A percentile compares a stretch with the other conserved stretches of the same genome.
phyloP scores from a whole-genome alignment of 2,113 vertebrate species.

The Lophius piscatorius region DNA sequence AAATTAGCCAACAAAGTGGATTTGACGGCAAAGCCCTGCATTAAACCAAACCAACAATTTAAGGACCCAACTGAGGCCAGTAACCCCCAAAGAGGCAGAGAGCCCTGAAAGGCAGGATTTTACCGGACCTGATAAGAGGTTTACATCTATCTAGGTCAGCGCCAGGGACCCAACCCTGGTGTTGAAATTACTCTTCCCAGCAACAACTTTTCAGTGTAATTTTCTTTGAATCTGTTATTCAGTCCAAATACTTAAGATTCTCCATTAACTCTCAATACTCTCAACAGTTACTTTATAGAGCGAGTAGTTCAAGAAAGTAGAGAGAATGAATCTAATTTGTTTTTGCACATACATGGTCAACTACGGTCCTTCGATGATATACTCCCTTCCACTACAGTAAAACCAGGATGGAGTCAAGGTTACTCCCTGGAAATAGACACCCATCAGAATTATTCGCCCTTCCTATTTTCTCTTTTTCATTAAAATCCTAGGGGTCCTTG shows the following conservation, averaged over 20 bases:
- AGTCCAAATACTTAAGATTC: not conserved
- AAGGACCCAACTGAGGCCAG: not conserved
- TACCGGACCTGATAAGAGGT: conserved; percentile 67
- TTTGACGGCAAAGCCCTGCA: conserved; percentile 1
- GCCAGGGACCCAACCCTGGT: conserved; percentile 32
- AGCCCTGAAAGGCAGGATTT: conserved; percentile 54
- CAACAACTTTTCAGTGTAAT: conserved; percentile 2
- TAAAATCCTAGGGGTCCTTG: too few species aligned
- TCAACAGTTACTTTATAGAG: not conserved
- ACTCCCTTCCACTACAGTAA: too few species aligned
- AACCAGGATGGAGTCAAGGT: too few species aligned
- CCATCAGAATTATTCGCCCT: too few species aligned
- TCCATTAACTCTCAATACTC: not conserved
- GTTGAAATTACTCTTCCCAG: conserved; percentile 29
- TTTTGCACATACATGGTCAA: too few species aligned
- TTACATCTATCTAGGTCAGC: conserved; percentile 40
- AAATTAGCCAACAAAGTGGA: not conserved
- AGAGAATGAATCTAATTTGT: too few species aligned
- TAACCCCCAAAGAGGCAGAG: conserved; percentile 5
- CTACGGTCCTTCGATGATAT: too few species aligned
- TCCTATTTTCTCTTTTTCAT: too few species aligned
- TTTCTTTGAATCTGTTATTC: conserved; percentile 8
- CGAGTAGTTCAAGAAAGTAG: not conserved
- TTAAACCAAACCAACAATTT: not conserved
- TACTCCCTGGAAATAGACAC: too few species aligned